Evolutionary conservation across 2,888 invertebrate genomes (phyloP).

Genomic region (Agonopterix subpropinquella): DNA sequence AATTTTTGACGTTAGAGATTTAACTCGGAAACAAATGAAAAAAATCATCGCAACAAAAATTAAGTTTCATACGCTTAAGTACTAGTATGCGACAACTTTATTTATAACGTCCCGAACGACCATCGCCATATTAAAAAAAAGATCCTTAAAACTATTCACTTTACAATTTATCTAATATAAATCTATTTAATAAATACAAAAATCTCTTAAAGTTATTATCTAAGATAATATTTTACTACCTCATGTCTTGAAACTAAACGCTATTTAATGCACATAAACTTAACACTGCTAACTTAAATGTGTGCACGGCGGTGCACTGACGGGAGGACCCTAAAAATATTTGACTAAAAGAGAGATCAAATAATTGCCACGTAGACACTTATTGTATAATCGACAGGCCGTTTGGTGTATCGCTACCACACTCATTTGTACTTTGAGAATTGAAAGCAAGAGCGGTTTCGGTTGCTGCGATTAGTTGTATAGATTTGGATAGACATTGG

Average conservation of each 20-base stretch:
- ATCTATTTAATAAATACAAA: slow-evolving; percentile 75
- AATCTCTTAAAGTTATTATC: slow-evolving; percentile 69
- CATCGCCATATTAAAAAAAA: slow-evolving; percentile 67
- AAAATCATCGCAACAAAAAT: slow-evolving; percentile 25
- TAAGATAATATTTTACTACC: slow-evolving; percentile 71
- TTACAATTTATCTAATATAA: slow-evolving; percentile 75
- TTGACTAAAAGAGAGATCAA: slow-evolving; percentile 85
- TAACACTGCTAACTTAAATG: slow-evolving; percentile 14
- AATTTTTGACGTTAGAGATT: background rate
- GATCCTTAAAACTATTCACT: slow-evolving; percentile 65
- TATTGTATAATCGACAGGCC: slow-evolving; percentile 49
- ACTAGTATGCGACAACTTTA: slow-evolving; percentile 52
- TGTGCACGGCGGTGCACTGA: slow-evolving; percentile 10
- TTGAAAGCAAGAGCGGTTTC: slow-evolving; percentile 34
- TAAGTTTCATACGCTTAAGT: slow-evolving; percentile 64
- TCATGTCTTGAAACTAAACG: slow-evolving; percentile 70
- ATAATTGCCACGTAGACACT: slow-evolving; percentile 79
- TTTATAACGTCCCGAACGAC: slow-evolving; percentile 56
- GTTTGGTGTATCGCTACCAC: slow-evolving; percentile 33
- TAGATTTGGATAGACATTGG: no score
- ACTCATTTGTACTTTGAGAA: slow-evolving; percentile 65
- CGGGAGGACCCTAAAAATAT: slow-evolving; percentile 74
- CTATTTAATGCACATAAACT: slow-evolving; percentile 67
- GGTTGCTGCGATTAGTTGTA: background rate
- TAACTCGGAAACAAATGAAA: slow-evolving; percentile 1